These are phyloP conservation scores for Megathymus violae DNA, from an alignment of 1,140 invertebrate species.

Conservation along the genomic window DNA sequence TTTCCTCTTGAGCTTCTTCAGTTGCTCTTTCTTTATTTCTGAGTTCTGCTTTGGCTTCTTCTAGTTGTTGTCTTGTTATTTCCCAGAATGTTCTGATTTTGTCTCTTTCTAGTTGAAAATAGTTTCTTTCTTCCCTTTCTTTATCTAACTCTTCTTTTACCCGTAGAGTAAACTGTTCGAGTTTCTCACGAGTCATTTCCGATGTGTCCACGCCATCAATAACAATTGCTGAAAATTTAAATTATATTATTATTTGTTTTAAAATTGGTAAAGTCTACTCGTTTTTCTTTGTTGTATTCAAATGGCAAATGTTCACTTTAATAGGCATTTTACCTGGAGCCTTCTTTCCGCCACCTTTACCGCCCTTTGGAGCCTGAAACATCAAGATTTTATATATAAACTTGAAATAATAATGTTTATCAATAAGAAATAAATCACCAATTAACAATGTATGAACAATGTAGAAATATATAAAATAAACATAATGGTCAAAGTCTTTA, in stretches of 20 bases:
- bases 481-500: too few relatives aligned
- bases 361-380: constrained; percentile 71
- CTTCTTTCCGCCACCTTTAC: constrained; percentile 64
- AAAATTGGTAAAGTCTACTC: too few relatives aligned
- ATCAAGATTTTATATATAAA: too few relatives aligned
- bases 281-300: too few relatives aligned
- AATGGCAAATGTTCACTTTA: too few relatives aligned
- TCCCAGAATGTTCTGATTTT: constrained; percentile 98
- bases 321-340: constrained; percentile 53
- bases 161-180: constrained; percentile 93
- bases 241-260: constrained; percentile 13
- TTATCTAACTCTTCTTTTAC: constrained; percentile 96
- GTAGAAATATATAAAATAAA: too few relatives aligned
- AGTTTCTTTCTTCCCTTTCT: constrained; percentile 97
- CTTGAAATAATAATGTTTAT: too few relatives aligned
- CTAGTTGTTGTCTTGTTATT: constrained; percentile 90
- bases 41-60: constrained; percentile 90
- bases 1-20: constrained; percentile 93
- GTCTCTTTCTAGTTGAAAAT: constrained; percentile 97
- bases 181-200: constrained; percentile 96
- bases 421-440: too few relatives aligned
- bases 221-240: constrained; percentile 81
- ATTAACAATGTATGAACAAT: too few relatives aligned
- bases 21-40: constrained; percentile 94
- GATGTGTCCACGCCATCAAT: constrained; percentile 96